Percentiles rank a stretch among this genome's conserved stretches.
Conservation (phyloP, 2,888 invertebrate genomes). For the Tridacna crocea region DNA sequence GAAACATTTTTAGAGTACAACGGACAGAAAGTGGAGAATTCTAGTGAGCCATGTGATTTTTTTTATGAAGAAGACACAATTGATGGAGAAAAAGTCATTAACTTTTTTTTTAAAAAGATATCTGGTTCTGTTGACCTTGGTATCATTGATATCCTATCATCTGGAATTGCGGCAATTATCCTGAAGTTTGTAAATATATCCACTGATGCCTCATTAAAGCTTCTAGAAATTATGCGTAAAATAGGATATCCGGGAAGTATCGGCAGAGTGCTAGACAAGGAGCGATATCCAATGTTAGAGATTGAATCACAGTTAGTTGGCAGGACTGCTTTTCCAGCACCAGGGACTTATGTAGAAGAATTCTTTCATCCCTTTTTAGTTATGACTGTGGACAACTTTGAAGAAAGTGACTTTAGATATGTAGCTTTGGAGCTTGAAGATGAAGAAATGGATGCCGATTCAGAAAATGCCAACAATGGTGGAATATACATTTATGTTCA, state of each 20-base stretch:
- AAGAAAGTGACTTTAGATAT: conserved; percentile 40
- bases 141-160: neutral
- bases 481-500: conserved; percentile 47
- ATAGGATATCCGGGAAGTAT: neutral
- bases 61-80: neutral
- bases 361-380: conserved; percentile 48
- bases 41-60: neutral
- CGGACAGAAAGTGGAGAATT: neutral
- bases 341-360: conserved; percentile 56
- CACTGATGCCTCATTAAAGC: neutral
- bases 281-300: conserved; percentile 1
- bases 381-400: conserved; percentile 31
- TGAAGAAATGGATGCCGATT: neutral
- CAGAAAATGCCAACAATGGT: neutral
- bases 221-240: neutral
- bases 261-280: neutral
- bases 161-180: neutral
- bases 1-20: conserved; percentile 5
- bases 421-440: conserved; percentile 44
- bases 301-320: neutral
- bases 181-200: neutral
- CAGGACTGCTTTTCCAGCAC: conserved; percentile 39
- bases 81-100: neutral
- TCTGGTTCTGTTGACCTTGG: neutral
- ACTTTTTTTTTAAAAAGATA: neutral